These are phyloP conservation scores for Campylomormyrus tamandua DNA, from an alignment of 2,113 vertebrate species.

Conservation along the genomic window DNA sequence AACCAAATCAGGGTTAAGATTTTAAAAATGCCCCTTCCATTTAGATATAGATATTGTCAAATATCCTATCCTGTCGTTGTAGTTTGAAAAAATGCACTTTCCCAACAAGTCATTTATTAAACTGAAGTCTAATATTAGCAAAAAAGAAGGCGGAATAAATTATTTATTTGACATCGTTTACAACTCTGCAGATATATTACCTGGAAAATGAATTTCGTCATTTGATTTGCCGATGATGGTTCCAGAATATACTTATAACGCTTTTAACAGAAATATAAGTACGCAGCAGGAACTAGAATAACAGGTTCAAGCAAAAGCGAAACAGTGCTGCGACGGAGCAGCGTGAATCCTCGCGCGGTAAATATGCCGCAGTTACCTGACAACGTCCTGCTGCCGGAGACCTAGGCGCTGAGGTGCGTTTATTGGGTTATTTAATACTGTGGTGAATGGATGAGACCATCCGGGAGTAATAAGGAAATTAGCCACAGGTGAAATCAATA, in stretches of 20 bases:
- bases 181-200: background rate
- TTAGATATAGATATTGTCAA: background rate
- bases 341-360: background rate
- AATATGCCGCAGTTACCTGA: background rate
- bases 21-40: background rate
- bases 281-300: background rate
- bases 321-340: background rate
- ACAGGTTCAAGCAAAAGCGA: background rate
- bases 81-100: background rate
- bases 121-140: background rate
- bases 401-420: background rate
- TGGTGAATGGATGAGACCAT: too few relatives aligned
- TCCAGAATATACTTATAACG: background rate
- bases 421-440: too few relatives aligned
- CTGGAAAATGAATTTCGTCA: background rate
- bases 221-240: background rate
- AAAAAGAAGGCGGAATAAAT: too few relatives aligned
- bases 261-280: background rate
- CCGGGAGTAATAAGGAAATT: too few relatives aligned
- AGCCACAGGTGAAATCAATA: too few relatives aligned
- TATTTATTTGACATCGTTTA: background rate
- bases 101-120: background rate
- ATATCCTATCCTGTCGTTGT: background rate
- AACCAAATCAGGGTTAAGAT: background rate
- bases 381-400: background rate